Evolutionary conservation across 2,888 invertebrate genomes (phyloP).

Genomic region (Spilosoma lubricipeda): DNA sequence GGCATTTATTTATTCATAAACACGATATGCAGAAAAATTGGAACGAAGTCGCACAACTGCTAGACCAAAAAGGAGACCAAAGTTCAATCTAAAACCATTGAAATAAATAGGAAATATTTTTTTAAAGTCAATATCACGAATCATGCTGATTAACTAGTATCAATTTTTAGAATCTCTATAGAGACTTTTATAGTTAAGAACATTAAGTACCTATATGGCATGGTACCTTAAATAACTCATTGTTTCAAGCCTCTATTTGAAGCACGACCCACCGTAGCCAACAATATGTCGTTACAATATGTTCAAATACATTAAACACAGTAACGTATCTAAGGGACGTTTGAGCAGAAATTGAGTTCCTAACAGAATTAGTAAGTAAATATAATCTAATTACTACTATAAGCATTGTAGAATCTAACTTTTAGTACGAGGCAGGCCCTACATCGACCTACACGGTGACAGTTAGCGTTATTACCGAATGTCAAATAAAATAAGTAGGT

Average conservation of each 20-base stretch:
- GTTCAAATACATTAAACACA: background rate
- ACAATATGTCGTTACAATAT: background rate
- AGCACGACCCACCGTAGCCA: background rate
- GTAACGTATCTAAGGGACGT: background rate
- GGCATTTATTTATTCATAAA: constrained; percentile 43
- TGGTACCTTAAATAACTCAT: constrained; percentile 30
- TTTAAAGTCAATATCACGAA: constrained; percentile 56
- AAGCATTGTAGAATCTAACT: background rate
- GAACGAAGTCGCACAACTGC: constrained; percentile 67
- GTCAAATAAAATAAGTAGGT: constrained; percentile 5
- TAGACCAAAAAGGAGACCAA: constrained; percentile 75
- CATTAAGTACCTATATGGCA: constrained; percentile 15
- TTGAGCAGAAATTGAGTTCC: background rate
- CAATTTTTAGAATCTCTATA: constrained; percentile 38
- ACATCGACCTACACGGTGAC: background rate
- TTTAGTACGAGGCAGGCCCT: background rate
- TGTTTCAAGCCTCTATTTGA: constrained; percentile 20
- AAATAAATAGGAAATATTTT: constrained; percentile 58
- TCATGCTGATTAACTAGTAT: constrained; percentile 44
- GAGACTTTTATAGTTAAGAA: constrained; percentile 34
- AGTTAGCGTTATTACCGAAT: background rate
- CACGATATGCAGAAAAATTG: constrained; percentile 43
- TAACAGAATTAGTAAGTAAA: background rate
- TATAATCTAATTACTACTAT: background rate
- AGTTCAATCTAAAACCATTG: constrained; percentile 58